Percentiles rank a stretch among this genome's conserved stretches.
Evolutionary conservation across 37 sponge, comb jelly and placozoan species (phyloP).

Genomic region (Beroe ovata): DNA sequence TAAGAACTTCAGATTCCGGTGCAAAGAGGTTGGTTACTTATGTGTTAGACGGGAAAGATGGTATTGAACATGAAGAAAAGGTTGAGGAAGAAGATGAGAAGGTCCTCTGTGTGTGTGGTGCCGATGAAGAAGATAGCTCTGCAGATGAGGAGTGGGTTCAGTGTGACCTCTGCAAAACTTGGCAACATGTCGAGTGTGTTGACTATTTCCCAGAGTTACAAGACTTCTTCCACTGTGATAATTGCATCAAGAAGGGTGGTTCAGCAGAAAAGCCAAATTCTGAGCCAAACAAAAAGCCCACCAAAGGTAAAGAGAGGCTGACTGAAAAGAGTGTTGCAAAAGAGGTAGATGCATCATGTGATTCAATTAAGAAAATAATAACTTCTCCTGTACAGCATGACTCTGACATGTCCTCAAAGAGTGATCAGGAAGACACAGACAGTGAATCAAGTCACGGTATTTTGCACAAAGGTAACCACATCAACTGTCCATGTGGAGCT

Average conservation of each 20-base stretch:
- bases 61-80: background rate
- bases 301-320: background rate
- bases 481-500: constrained; percentile 38
- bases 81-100: background rate
- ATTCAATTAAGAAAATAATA: background rate
- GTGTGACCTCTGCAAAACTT: constrained; percentile 21
- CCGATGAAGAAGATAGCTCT: constrained; percentile 27
- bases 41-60: background rate
- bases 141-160: constrained; percentile 64
- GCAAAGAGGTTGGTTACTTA: background rate
- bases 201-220: constrained; percentile 25
- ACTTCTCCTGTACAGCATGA: background rate
- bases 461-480: background rate
- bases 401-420: background rate
- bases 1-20: background rate
- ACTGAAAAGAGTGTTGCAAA: background rate
- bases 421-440: background rate
- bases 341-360: background rate
- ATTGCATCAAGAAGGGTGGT: background rate
- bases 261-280: background rate
- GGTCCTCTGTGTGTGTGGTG: constrained; percentile 57
- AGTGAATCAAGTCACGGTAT: constrained; percentile 33
- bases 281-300: background rate
- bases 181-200: constrained; percentile 59
- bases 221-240: constrained; percentile 24